Evolutionary conservation across 1,140 invertebrate species (phyloP).

Genomic region (Globodera ellingtonae): DNA sequence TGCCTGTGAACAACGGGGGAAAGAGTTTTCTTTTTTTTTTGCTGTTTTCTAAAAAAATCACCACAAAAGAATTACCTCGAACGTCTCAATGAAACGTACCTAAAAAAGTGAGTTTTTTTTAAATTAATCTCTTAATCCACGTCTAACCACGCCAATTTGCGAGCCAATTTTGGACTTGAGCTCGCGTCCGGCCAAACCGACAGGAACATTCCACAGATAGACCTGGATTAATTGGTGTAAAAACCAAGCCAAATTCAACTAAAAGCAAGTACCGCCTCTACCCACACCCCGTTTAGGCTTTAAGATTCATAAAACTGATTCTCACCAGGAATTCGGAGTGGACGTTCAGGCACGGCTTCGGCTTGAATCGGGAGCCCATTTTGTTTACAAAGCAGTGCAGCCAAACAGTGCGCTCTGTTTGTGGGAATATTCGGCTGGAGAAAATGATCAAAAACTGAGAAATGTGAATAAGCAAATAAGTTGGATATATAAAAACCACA

Average conservation of each 20-base stretch:
- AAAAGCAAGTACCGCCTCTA: too few species aligned
- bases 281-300: too few species aligned
- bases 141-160: slow-evolving; percentile 1
- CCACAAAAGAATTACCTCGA: not conserved
- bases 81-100: slow-evolving; percentile 15
- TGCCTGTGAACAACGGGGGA: not conserved
- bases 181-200: not conserved
- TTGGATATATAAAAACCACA: not conserved
- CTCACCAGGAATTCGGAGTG: slow-evolving; percentile 4
- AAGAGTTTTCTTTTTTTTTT: too few species aligned
- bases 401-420: too few species aligned
- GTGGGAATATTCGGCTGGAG: too few species aligned
- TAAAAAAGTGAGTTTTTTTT: not conserved
- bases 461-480: too few species aligned
- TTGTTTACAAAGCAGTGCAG: not conserved
- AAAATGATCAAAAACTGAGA: too few species aligned
- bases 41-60: too few species aligned
- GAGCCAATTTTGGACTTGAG: not conserved
- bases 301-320: too few species aligned
- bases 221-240: not conserved
- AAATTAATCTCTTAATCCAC: not conserved
- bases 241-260: too few species aligned
- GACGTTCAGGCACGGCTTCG: not conserved
- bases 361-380: not conserved
- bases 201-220: slow-evolving; percentile 16